A percentile compares a stretch with the other conserved stretches of the same genome.
phyloP scores from a whole-genome alignment of 2,888 invertebrate genomes.

The Luperina testacea region DNA sequence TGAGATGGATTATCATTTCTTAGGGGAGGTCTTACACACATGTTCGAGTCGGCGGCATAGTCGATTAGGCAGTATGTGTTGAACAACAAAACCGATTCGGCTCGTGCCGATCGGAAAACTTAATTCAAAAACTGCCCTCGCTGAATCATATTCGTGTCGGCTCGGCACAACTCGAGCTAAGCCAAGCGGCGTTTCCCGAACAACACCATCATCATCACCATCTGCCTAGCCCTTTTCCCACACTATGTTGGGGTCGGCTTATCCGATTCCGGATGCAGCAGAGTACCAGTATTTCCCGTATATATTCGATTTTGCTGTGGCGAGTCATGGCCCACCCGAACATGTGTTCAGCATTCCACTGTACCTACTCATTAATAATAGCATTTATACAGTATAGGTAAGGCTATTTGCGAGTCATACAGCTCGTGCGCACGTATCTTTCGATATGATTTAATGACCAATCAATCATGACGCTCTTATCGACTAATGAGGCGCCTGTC shows the following conservation, averaged over 20 bases:
- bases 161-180: too few species aligned
- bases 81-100: not conserved
- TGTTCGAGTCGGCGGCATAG: too few species aligned
- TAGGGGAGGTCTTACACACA: not conserved
- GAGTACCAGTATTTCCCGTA: too few species aligned
- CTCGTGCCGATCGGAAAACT: not conserved
- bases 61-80: not conserved
- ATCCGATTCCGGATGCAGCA: too few species aligned
- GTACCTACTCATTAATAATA: not conserved
- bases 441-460: constrained; percentile 7
- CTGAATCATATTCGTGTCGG: not conserved
- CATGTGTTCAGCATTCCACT: not conserved
- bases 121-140: not conserved
- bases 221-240: too few species aligned
- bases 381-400: not conserved
- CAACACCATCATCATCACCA: too few species aligned
- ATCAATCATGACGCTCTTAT: constrained; percentile 27
- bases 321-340: not conserved
- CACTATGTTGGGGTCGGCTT: too few species aligned
- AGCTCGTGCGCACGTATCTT: constrained; percentile 12
- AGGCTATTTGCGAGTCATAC: not conserved
- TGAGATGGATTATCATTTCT: not conserved
- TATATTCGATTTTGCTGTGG: not conserved
- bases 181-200: not conserved
- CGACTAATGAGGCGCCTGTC: constrained; percentile 19